These are phyloP conservation scores for Drosophila subobscura DNA, from an alignment of 1,140 invertebrate species.

Conservation along the genomic window DNA sequence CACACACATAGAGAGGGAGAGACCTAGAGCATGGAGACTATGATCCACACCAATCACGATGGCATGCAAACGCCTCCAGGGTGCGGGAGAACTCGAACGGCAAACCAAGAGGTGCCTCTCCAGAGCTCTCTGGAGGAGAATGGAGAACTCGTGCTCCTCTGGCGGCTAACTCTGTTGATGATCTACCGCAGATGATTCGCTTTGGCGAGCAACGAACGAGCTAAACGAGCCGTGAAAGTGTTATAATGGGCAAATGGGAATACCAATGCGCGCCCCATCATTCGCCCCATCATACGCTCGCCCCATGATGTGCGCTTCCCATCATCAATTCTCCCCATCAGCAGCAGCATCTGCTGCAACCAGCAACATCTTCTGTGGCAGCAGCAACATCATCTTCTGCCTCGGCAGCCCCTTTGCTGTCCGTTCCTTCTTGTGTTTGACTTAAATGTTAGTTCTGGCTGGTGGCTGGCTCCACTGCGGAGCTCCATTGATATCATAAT, in stretches of 20 bases:
- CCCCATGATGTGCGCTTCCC: no score
- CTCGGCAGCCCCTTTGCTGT: no score
- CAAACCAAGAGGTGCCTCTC: slow-evolving; percentile 5
- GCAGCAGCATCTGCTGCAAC: no score
- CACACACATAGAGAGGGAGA: slow-evolving; percentile 6
- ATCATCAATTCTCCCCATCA: no score
- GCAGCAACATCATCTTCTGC: neutral
- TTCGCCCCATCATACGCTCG: no score
- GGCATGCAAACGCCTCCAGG: slow-evolving; percentile 73
- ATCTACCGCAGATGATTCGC: slow-evolving; percentile 49
- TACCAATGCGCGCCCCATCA: slow-evolving; percentile 3
- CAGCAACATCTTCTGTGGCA: neutral
- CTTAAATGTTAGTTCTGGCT: slow-evolving; percentile 48
- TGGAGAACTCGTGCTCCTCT: slow-evolving; percentile 59
- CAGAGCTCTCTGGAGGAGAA: slow-evolving; percentile 28
- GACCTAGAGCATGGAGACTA: slow-evolving; percentile 13
- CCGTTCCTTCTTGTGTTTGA: slow-evolving; percentile 42
- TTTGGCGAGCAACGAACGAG: slow-evolving; percentile 45
- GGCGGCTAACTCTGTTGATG: slow-evolving; percentile 49
- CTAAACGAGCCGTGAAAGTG: slow-evolving; percentile 80
- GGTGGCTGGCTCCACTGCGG: slow-evolving; percentile 26
- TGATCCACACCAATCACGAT: slow-evolving; percentile 73
- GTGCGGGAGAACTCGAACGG: slow-evolving; percentile 17
- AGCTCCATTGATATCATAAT: slow-evolving; percentile 67
- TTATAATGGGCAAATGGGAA: slow-evolving; percentile 70